Evolutionary conservation across 2,113 vertebrate species (phyloP).

Genomic region (Arizona elegans): DNA sequence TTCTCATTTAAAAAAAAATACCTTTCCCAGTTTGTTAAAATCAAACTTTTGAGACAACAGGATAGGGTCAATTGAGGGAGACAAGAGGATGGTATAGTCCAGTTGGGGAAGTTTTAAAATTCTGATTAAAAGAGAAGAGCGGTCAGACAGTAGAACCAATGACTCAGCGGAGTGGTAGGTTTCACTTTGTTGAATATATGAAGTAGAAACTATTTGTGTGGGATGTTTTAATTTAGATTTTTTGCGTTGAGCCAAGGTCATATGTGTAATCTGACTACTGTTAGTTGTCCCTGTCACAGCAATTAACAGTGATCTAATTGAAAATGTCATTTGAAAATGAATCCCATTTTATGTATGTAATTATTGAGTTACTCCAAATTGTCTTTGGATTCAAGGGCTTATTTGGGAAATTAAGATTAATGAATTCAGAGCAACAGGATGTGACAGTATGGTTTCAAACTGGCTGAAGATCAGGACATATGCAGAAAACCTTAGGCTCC

Average conservation of each 20-base stretch:
- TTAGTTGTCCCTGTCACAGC: background rate
- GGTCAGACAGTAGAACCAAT: background rate
- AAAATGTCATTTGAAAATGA: background rate
- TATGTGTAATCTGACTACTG: background rate
- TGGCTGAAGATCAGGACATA: background rate
- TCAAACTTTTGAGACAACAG: background rate
- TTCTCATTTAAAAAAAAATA: background rate
- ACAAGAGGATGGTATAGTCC: background rate
- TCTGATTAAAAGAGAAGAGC: background rate
- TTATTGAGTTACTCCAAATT: background rate
- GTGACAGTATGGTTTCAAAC: background rate
- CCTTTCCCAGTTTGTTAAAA: background rate
- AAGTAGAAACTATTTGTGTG: background rate
- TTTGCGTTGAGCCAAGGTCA: background rate
- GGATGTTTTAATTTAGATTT: background rate
- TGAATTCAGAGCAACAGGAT: background rate
- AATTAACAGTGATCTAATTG: background rate
- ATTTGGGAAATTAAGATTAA: background rate
- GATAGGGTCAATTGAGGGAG: background rate
- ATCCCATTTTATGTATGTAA: background rate
- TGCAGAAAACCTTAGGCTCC: background rate
- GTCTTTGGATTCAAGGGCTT: background rate
- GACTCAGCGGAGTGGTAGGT: background rate
- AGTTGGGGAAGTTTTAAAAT: background rate
- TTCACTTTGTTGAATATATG: background rate